phyloP scores from a whole-genome alignment of 2,797 vertebrate genomes.

The Falco rusticolus region DNA sequence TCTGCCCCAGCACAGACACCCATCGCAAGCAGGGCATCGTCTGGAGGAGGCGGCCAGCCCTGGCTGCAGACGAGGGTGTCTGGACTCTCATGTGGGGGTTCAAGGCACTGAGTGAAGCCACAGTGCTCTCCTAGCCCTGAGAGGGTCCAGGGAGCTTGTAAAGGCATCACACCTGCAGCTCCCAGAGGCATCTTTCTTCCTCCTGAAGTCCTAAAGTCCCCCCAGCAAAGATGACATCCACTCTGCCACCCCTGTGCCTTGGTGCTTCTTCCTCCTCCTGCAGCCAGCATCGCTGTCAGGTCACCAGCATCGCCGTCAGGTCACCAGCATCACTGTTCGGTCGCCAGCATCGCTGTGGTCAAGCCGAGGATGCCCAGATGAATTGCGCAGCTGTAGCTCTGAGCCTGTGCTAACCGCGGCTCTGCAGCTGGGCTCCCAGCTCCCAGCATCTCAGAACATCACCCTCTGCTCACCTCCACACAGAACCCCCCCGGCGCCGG shows the following conservation, averaged over 20 bases:
- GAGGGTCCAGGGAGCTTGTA: neutral
- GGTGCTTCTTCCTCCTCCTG: neutral
- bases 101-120: neutral
- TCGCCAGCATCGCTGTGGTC: neutral
- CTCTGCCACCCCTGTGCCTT: neutral
- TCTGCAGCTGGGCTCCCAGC: neutral
- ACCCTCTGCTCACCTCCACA: neutral
- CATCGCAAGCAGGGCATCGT: accelerated
- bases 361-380: neutral
- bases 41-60: neutral
- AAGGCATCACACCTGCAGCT: neutral
- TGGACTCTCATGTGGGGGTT: neutral
- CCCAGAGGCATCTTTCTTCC: neutral
- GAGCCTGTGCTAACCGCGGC: neutral
- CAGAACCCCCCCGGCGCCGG: accelerated
- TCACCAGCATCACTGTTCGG: neutral
- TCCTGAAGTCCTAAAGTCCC: neutral
- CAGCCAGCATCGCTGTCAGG: neutral
- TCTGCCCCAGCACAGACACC: neutral
- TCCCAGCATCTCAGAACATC: neutral
- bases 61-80: neutral
- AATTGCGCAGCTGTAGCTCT: neutral
- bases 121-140: neutral
- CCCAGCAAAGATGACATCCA: neutral
- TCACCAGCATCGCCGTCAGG: too few relatives aligned